phyloP scores from a whole-genome alignment of 2,888 invertebrate species.

The Hypomecis punctinalis region DNA sequence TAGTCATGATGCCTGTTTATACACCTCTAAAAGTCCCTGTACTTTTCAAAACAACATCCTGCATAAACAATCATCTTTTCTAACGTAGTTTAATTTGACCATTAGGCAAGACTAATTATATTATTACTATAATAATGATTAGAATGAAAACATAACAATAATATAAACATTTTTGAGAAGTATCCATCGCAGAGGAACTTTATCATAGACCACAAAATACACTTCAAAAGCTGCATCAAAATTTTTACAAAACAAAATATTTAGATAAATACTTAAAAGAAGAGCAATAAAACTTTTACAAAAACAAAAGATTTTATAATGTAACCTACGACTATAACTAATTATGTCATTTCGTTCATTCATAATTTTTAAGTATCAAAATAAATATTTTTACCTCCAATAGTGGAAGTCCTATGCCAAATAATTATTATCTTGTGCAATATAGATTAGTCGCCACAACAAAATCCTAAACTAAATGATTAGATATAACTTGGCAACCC shows the following conservation, averaged over 20 bases:
- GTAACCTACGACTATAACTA: background rate
- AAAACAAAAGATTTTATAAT: background rate
- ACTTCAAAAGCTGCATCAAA: too few species aligned
- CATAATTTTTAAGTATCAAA: background rate
- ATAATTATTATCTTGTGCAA: conserved; percentile 10
- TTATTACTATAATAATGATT: conserved; percentile 17
- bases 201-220: background rate
- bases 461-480: conserved; percentile 54
- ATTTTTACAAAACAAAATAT: too few species aligned
- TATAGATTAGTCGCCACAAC: conserved; percentile 18
- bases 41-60: too few species aligned
- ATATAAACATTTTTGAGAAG: conserved; percentile 13
- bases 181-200: conserved; percentile 19
- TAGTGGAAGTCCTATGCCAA: background rate
- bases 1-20: too few species aligned
- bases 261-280: background rate
- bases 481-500: conserved; percentile 58
- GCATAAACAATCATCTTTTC: conserved; percentile 22
- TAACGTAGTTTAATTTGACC: conserved; percentile 24
- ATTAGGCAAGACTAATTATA: conserved; percentile 23
- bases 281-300: background rate
- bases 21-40: too few species aligned
- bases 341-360: background rate
- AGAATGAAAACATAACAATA: conserved; percentile 21
- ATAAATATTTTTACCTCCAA: conserved; percentile 5